A percentile compares a stretch with the other conserved stretches of the same genome.
Conservation (phyloP, 2,888 invertebrate species). For the Dysmachus trigonus region DNA sequence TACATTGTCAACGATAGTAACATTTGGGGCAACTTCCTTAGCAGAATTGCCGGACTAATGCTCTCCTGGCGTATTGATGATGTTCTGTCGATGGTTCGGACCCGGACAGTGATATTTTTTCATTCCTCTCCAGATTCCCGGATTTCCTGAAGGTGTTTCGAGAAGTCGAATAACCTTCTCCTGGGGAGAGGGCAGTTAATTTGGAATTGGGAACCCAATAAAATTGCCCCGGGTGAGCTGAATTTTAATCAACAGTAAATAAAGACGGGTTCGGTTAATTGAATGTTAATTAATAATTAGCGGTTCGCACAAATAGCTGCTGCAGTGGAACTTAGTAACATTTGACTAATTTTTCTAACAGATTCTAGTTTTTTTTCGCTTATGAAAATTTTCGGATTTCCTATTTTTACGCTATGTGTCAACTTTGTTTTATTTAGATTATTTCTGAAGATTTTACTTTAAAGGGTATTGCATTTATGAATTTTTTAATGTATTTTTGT, state of each 20-base stretch:
- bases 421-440: too few species aligned
- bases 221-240: background rate
- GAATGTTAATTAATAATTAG: background rate
- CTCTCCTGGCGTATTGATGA: background rate
- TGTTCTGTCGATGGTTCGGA: background rate
- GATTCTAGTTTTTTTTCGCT: too few species aligned
- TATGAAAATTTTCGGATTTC: too few species aligned
- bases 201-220: background rate
- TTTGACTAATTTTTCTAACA: too few species aligned
- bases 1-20: conserved; percentile 45
- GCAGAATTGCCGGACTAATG: background rate
- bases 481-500: too few species aligned
- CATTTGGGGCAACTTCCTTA: conserved; percentile 42
- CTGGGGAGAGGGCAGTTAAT: background rate
- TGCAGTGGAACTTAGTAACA: background rate
- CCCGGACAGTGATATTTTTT: background rate
- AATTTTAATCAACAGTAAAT: background rate
- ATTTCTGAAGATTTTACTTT: too few species aligned
- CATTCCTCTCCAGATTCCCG: background rate
- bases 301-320: background rate
- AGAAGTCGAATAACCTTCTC: background rate
- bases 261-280: background rate
- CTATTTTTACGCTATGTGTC: too few species aligned
- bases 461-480: too few species aligned
- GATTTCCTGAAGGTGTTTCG: background rate